Percentiles rank a stretch among this genome's conserved stretches.
Evolutionary conservation across 1,140 invertebrate species (phyloP).

Genomic region (Mactra quadrangularis): DNA sequence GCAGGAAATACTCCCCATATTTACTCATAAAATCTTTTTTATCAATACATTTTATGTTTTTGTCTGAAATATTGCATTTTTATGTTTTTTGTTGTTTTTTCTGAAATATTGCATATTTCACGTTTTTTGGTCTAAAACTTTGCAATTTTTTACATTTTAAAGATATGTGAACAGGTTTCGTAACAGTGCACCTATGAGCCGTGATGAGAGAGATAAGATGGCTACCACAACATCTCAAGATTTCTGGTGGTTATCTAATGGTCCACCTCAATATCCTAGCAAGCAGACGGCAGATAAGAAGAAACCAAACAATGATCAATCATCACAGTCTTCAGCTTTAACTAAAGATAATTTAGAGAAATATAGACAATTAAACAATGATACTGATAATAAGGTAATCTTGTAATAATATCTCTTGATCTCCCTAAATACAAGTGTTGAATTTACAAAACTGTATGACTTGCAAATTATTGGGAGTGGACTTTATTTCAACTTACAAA

Average conservation of each 20-base stretch:
- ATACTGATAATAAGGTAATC: constrained; percentile 27
- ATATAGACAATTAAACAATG: constrained; percentile 31
- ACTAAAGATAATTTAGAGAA: constrained; percentile 44
- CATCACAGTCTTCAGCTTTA: constrained; percentile 12
- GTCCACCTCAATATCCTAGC: constrained; percentile 5
- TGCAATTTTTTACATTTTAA: constrained; percentile 13
- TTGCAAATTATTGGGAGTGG: no score
- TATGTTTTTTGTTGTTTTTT: no score
- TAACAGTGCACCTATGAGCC: constrained; percentile 72
- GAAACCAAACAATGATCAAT: not conserved
- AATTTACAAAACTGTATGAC: no score
- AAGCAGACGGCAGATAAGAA: not conserved
- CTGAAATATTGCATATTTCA: no score
- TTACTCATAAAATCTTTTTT: no score
- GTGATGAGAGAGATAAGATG: constrained; percentile 71
- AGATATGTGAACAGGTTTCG: constrained; percentile 78
- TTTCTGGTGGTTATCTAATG: constrained; percentile 78
- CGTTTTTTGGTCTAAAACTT: no score
- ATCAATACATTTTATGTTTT: no score
- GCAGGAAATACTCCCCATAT: no score
- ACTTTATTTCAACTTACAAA: no score
- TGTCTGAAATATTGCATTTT: no score
- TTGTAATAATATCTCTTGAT: no score
- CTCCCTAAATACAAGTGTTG: no score
- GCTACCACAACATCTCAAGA: constrained; percentile 57